phyloP scores from a whole-genome alignment of 2,888 invertebrate species.

The Antheraea assamensis region DNA sequence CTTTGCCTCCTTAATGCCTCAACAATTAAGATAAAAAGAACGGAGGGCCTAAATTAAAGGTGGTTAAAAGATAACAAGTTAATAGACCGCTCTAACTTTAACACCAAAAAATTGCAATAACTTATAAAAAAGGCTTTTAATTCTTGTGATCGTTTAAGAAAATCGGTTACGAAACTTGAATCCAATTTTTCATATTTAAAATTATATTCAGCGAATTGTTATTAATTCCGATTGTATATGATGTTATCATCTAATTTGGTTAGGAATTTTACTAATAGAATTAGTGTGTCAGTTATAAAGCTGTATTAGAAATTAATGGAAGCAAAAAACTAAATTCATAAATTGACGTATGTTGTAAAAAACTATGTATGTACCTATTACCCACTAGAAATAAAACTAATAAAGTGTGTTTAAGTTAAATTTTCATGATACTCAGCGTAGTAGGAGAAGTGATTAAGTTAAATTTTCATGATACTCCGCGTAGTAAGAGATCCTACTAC shows the following conservation, averaged over 20 bases:
- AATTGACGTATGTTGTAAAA: too few relatives aligned
- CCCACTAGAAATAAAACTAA: too few relatives aligned
- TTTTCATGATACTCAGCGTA: too few relatives aligned
- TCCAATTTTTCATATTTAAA: constrained; percentile 26
- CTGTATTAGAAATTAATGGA: constrained; percentile 47
- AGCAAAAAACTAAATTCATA: neutral
- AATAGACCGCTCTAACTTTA: constrained; percentile 71
- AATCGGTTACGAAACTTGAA: constrained; percentile 19
- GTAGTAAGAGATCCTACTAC: too few relatives aligned
- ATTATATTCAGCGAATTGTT: constrained; percentile 28
- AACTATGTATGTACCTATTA: too few relatives aligned
- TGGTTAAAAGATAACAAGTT: constrained; percentile 81
- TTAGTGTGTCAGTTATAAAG: too few relatives aligned
- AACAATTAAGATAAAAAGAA: constrained; percentile 83
- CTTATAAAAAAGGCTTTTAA: constrained; percentile 18
- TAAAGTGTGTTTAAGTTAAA: too few relatives aligned
- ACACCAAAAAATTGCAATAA: constrained; percentile 40
- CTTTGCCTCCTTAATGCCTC: constrained; percentile 79
- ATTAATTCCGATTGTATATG: constrained; percentile 5
- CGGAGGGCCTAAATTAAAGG: constrained; percentile 80
- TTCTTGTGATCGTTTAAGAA: neutral
- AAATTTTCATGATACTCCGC: too few relatives aligned
- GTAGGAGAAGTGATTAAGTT: too few relatives aligned
- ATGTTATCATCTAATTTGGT: constrained; percentile 57
- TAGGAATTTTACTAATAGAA: constrained; percentile 60